Conservation (phyloP, 2,113 vertebrate genomes). For the Phylloscopus whistleri region DNA sequence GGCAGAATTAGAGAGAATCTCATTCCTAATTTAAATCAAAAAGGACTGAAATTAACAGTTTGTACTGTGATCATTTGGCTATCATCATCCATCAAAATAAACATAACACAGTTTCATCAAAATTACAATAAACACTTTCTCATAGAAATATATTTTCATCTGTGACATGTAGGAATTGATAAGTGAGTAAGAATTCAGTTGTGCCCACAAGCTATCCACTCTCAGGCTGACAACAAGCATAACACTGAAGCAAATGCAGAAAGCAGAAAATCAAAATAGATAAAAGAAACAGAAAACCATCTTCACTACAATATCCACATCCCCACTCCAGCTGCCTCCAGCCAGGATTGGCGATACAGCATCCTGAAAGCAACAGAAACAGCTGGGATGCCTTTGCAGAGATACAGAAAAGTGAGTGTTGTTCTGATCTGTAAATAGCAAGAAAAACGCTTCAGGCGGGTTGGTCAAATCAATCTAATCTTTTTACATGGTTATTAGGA, state of each 20-base stretch:
- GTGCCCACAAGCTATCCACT: neutral
- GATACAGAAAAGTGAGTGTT: rapidly evolving
- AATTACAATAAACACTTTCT: neutral
- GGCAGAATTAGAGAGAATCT: neutral
- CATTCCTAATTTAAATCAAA: neutral
- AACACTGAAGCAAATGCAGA: neutral
- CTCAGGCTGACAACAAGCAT: neutral
- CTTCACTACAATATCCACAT: neutral
- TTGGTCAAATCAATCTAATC: neutral
- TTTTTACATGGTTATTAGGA: neutral
- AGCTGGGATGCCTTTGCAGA: neutral
- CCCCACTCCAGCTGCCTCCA: neutral
- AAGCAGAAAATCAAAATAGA: neutral
- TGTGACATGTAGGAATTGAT: neutral
- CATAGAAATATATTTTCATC: neutral
- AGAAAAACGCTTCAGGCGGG: neutral
- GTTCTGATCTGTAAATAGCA: neutral
- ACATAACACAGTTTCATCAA: neutral
- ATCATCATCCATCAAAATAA: neutral
- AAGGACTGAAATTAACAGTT: neutral
- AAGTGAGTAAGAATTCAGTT: neutral
- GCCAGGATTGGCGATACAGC: neutral
- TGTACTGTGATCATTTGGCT: neutral
- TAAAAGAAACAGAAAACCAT: neutral
- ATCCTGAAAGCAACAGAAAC: neutral